Conservation (phyloP, 1,140 invertebrate genomes). For the Platyura marginata region DNA sequence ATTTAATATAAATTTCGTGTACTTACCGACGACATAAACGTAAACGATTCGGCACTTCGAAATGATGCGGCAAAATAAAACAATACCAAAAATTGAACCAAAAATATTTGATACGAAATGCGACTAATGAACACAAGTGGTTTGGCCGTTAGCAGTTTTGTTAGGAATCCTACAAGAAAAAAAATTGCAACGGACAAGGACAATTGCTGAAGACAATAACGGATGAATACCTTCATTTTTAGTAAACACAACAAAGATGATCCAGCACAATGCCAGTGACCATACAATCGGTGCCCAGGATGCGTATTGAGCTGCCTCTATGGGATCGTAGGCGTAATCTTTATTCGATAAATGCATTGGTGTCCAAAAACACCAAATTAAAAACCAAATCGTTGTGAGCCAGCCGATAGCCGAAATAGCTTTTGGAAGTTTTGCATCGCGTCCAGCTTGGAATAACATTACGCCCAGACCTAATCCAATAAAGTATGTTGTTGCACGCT, state of each 20-base stretch:
- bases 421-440: slow-evolving; percentile 23
- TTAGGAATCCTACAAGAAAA: no score
- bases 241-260: slow-evolving; percentile 39
- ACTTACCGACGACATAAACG: neutral
- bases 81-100: neutral
- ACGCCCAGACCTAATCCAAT: slow-evolving; percentile 40
- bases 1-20: no score
- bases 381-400: slow-evolving; percentile 28
- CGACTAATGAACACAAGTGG: neutral
- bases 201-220: no score
- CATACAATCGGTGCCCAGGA: slow-evolving; percentile 42
- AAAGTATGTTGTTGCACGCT: slow-evolving; percentile 43
- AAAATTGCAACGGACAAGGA: no score
- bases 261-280: slow-evolving; percentile 38
- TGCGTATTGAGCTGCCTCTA: slow-evolving; percentile 41
- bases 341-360: slow-evolving; percentile 33
- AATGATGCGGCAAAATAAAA: neutral
- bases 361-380: slow-evolving; percentile 35
- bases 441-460: slow-evolving; percentile 30
- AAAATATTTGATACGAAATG: neutral
- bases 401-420: slow-evolving; percentile 25
- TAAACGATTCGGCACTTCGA: neutral
- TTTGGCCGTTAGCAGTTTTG: neutral
- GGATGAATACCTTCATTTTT: slow-evolving; percentile 38
- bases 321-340: slow-evolving; percentile 36